Evolutionary conservation across 2,113 vertebrate species (phyloP), one percentile per base, ranked within the genome.

Genomic region (Pyrgilauda ruficollis): DNA sequence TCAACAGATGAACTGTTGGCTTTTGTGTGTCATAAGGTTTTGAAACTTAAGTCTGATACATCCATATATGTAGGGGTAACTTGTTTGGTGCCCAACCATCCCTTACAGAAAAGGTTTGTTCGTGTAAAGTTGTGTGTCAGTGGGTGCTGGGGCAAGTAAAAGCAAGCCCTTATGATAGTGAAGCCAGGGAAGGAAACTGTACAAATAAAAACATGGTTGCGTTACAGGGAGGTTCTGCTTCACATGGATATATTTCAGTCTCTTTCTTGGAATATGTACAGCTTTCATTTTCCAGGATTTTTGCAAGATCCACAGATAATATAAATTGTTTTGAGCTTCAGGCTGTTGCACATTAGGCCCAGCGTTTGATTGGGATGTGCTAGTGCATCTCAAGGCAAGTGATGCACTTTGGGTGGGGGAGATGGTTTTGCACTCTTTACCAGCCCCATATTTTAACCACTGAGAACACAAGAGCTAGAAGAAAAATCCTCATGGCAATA

Each of bases 261-360:
- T 90, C 92, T 92, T 95, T n/a, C 95, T 97, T 96, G 89, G 94
- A 97, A 84, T 95, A 80, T 72, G 24, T 86, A 68, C 88, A 81
- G 87, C 90, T 96, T 97, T 92, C 33, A 66, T 93, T 97, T 97
- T 97, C 89, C 89, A 95, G 96, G 84, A 80, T 94, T 97, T 97
- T 93, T 93, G 81, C 78, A 91, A 93, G 59, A 77, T 76, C 64
- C 33, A 49, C 17, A 6, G 91, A 92, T 95, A 96, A 94, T 26
- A 78, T 66, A 95, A 96, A 79, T 91, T 95, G 74, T 86, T 97
- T 89, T 92, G 69, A 49, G 87, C 87, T 96, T 96, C 37, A 46
- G 61, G 30, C 22, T 13, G 6, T 41, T 79, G 59, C 76, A 81
- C 20, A 5, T 67, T 58, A 88, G 90, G 58, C 67, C 76, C 33